phyloP scores from a whole-genome alignment of 2,888 invertebrate genomes.

The Troglohyphantes excavatus region DNA sequence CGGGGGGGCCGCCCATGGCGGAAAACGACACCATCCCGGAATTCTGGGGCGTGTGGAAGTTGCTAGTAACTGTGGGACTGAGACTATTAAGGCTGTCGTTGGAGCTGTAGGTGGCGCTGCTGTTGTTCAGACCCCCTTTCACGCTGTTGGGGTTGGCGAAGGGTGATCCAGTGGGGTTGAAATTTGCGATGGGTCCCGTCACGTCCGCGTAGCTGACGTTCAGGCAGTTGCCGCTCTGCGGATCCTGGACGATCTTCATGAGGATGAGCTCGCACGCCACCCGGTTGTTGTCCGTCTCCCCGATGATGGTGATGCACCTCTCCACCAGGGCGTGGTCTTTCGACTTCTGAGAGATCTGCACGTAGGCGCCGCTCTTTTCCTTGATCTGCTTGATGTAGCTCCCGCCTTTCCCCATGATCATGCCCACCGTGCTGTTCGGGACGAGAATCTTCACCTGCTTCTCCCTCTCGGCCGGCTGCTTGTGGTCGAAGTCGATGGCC shows the following conservation, averaged over 20 bases:
- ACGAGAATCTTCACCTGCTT: slow-evolving; percentile 98
- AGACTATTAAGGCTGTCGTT: slow-evolving; percentile 80
- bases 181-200: slow-evolving; percentile 97
- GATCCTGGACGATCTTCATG: slow-evolving; percentile 98
- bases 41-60: slow-evolving; percentile 78
- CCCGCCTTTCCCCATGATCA: slow-evolving; percentile 98
- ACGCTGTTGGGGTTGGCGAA: slow-evolving; percentile 86
- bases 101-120: slow-evolving; percentile 80
- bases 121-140: slow-evolving; percentile 79
- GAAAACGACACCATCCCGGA: slow-evolving; percentile 79
- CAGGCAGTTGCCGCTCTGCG: slow-evolving; percentile 96
- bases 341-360: slow-evolving; percentile 97
- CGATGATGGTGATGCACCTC: slow-evolving; percentile 96
- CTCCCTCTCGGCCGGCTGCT: slow-evolving; percentile 91
- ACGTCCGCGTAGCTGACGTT: slow-evolving; percentile 98
- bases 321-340: slow-evolving; percentile 93
- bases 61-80: slow-evolving; percentile 79
- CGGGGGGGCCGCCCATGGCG: slow-evolving; percentile 88
- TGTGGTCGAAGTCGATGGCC: slow-evolving; percentile 89
- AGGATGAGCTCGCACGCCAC: slow-evolving; percentile 96
- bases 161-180: slow-evolving; percentile 97
- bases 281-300: slow-evolving; percentile 95
- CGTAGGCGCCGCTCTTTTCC: slow-evolving; percentile 95
- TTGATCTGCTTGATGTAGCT: slow-evolving; percentile 97
- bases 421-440: slow-evolving; percentile 97